Base-by-base conservation (phyloP, 2,888 invertebrate genomes). In the Leucophora obtusa region DNA sequence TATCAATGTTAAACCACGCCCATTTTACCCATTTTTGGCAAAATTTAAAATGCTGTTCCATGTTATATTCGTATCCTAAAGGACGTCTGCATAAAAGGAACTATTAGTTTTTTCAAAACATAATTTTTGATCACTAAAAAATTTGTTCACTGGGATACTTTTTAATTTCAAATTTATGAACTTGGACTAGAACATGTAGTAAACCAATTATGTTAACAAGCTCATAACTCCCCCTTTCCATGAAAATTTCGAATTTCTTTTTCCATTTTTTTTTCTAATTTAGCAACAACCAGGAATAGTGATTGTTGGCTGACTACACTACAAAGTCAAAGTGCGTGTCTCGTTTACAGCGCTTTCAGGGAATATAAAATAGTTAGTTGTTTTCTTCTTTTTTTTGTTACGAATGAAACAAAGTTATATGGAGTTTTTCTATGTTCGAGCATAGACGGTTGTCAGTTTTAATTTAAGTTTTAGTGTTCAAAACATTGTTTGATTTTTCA, bases 261-360 rank as follows among this genome's bases (percentile, higher is more conserved):
- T 28, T 28, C 28, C 21, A 4, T 21, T 21, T 6, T 28, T 28
- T 38, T 47, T 47, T 47, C 5, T 47, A n/a, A 47, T 47, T 47
- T 47, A 47, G n/a, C 43, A 47, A 47, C 43, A 47, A 47, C 43
- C 4, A 28, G 7, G 28, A n/a, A 47, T n/a, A 47, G 43, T 47
- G 43, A n/a, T 47, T n/a, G n/a, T 47, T 47, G 43, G n/a, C 6
- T 47, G n/a, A 47, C 43, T 38, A 14, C 2, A 38, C 38, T 47
- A 47, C 43, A 47, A 47, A 47, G 43, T 47, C 43, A 47, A 47
- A 47, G 43, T 47, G 43, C 43, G 43, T 47, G 43, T 47, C 43
- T 47, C 43, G 43, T 47, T 47, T 47, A 47, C n/a, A 47, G 6
- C 3, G 14, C 43, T 14, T 47, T n/a, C 43, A 14, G n/a, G n/a